phyloP scores from a whole-genome alignment of 2,797 vertebrate genomes.

The Champsocephalus gunnari region DNA sequence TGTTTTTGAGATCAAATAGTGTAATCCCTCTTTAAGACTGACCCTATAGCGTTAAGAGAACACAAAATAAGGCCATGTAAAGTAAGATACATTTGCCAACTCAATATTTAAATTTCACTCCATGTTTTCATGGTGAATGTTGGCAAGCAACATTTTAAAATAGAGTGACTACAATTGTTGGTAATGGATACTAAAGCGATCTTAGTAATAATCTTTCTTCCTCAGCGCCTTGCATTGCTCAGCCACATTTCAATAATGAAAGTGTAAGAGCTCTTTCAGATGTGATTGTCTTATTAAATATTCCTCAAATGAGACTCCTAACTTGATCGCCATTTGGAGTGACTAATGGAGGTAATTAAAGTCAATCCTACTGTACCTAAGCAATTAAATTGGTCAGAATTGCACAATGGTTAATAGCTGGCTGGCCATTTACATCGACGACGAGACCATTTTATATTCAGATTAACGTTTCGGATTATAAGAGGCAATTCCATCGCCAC shows the following conservation, averaged over 20 bases:
- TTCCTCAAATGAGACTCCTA: constrained; percentile 46
- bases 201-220: constrained; percentile 34
- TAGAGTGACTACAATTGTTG: constrained; percentile 8
- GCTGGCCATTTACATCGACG: constrained; percentile 35
- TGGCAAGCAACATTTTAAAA: constrained; percentile 14
- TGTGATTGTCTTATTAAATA: constrained; percentile 51
- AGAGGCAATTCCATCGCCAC: constrained; percentile 32
- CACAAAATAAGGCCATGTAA: constrained; percentile 2
- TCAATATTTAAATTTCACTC: constrained; percentile 19
- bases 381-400: constrained; percentile 57
- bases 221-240: not conserved
- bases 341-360: constrained; percentile 61
- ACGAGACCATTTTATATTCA: constrained; percentile 40
- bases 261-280: constrained; percentile 39
- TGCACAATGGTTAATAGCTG: constrained; percentile 31
- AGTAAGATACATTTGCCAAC: not conserved
- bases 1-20: not conserved
- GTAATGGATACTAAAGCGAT: constrained; percentile 22
- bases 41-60: not conserved
- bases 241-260: constrained; percentile 42
- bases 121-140: not conserved
- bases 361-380: constrained; percentile 44
- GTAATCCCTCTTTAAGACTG: constrained; percentile 9
- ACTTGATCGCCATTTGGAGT: constrained; percentile 46
- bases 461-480: constrained; percentile 38